phyloP scores from a whole-genome alignment of 2,113 vertebrate genomes.

The Elgaria multicarinata region DNA sequence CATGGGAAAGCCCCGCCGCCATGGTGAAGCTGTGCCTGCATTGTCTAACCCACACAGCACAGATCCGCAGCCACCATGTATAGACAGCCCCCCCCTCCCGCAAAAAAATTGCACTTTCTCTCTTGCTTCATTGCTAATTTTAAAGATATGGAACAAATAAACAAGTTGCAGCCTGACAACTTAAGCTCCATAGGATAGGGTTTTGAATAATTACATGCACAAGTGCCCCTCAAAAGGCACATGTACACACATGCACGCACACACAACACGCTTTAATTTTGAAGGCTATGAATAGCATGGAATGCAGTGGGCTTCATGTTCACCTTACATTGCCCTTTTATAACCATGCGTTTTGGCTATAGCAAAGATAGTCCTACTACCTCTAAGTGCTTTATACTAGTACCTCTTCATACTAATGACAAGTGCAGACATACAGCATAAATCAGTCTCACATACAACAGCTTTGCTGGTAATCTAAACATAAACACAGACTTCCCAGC shows the following conservation, averaged over 20 bases:
- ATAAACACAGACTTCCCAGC: conserved; percentile 50
- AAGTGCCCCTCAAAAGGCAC: too few species aligned
- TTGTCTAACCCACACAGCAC: too few species aligned
- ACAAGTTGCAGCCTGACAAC: not conserved
- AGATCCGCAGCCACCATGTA: too few species aligned
- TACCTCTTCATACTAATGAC: conserved; percentile 34
- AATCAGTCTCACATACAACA: conserved; percentile 5
- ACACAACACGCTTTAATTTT: not conserved
- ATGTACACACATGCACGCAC: not conserved
- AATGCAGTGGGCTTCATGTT: fast-evolving
- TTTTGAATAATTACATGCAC: too few species aligned
- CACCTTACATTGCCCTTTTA: not conserved
- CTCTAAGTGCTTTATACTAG: not conserved
- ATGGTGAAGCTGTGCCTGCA: too few species aligned
- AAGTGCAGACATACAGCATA: not conserved
- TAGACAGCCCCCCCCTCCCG: too few species aligned
- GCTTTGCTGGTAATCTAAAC: conserved; percentile 32
- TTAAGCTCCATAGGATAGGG: not conserved
- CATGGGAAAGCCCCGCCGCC: too few species aligned
- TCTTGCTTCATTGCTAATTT: not conserved
- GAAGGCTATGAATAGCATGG: not conserved
- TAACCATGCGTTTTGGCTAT: not conserved
- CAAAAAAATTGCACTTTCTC: not conserved
- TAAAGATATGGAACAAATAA: not conserved
- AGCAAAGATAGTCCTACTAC: not conserved